Evolutionary conservation across 2,888 invertebrate genomes (phyloP).

Genomic region (Ophonus ardosiacus): DNA sequence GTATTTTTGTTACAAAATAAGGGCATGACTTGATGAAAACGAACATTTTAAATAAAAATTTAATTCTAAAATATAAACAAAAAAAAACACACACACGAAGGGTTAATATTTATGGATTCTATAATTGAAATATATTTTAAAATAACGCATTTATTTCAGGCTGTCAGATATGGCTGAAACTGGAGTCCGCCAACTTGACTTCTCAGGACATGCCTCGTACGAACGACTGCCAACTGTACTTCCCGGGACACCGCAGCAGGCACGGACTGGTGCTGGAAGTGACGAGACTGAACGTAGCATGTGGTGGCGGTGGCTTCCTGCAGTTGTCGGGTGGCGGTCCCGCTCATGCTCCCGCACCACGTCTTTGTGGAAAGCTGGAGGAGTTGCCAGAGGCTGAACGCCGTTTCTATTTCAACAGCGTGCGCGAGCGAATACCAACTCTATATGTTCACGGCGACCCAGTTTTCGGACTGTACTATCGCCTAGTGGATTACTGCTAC

Average conservation of each 20-base stretch:
- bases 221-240: constrained; percentile 78
- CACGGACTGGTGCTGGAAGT: constrained; percentile 82
- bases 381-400: constrained; percentile 80
- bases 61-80: no score
- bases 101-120: not conserved
- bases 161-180: constrained; percentile 79
- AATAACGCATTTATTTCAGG: constrained; percentile 76
- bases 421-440: constrained; percentile 75
- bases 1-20: no score
- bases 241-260: constrained; percentile 74
- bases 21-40: no score
- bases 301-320: constrained; percentile 79
- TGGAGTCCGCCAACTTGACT: constrained; percentile 76
- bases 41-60: no score
- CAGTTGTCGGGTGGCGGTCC: constrained; percentile 76
- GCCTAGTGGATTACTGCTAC: constrained; percentile 85
- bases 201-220: constrained; percentile 77
- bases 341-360: constrained; percentile 54
- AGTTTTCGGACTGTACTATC: constrained; percentile 82
- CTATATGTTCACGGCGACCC: constrained; percentile 81
- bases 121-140: not conserved
- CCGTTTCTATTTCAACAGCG: constrained; percentile 79
- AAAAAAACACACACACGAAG: no score
- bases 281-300: constrained; percentile 84
- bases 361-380: constrained; percentile 84